Base-by-base conservation (phyloP, 2,888 invertebrate species). In the Pecten maximus region DNA sequence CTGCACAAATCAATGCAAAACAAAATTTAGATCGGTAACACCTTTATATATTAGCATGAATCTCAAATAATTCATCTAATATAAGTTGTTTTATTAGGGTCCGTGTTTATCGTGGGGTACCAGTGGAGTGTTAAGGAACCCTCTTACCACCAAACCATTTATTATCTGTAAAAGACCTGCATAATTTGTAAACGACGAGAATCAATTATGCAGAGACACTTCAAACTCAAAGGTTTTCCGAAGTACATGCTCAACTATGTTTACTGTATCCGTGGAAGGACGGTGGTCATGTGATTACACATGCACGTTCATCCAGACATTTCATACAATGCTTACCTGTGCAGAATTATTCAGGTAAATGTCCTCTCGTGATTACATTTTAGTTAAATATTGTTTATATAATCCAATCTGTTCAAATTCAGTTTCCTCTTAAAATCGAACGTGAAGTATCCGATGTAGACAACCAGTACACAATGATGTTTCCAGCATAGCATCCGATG, bases 271-370 rank as follows among this genome's bases (percentile, higher is more conserved):
- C 35, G 74, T 8, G 74, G 35, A 74, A 74, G 35, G 35, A 28
- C 74, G 74, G 12, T 35, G 6, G 28, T 74, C 74, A 74, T 35
- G 35, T 74, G 60, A 60, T 23, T n/a, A n/a, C n/a, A 60, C 60
- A 16, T 60, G 74, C 74, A 74, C 74, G 74, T 28, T 23, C 74
- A 74, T 35, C 12, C 35, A 54, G 74, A 74, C 23, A 35, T 74
- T 74, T 74, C 15, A 74, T 16, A 74, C 28, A 35, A 74, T 74
- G 74, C 74, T 35, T 74, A 74, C 74, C 74, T 74, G 74, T 74
- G 28, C 74, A 74, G 10, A 60, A 60, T 60, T 60, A 74, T 23
- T 35, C n/a, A 8, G 28, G 60, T 60, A 60, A 28, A 60, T 28
- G 4, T 44, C 44, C 28, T 28, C 60, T 60, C 35, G 12, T 74